Base-by-base conservation (phyloP, 2,888 invertebrate species). In the Axea sp. region DNA sequence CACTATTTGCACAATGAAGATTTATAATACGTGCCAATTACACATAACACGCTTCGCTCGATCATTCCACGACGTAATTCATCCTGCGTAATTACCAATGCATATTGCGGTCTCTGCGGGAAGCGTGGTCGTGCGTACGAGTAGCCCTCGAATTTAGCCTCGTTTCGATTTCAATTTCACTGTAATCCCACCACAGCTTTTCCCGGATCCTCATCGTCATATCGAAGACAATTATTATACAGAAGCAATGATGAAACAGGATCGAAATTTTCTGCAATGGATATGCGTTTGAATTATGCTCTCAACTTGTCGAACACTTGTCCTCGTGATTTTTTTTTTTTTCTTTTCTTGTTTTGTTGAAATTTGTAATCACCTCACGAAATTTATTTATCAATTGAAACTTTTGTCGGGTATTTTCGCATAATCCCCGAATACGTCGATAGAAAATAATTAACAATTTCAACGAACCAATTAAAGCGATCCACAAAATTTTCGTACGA, bases 1-100 rank as follows among this genome's bases (percentile, higher is more conserved):
- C 47, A 78, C 80, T 80, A 81, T 84, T 83, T 82, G 81, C 79
- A 78, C 83, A 81, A 81, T 81, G 80, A 78, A 80, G 81, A 83
- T 84, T 83, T 83, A 84, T 83, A 83, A 84, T 83, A 77, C 77
- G 78, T 82, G 80, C 81, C 83, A 84, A 84, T 84, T 84, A 83
- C 83, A 81, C 81, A 81, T 83, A 83, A 84, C 84, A 82, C 79
- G 82, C 59, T 51, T 71, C 57, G 78, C 79, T 81, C 81, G 83
- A 80, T 83, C 83, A 82, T 84, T 83, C 80, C 79, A 77, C 81
- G 80, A 77, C 80, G 81, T 83, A 81, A 83, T 83, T 83, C 82
- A 83, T 83, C 80, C 80, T 71, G 78, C 77, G 81, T 83, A 83
- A 83, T 83, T 82, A 81, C 82, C 82, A 80, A 83, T 83, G 83